A percentile compares a stretch with the other conserved stretches of the same genome.
phyloP scores from a whole-genome alignment of 1,140 invertebrate genomes.

The Triops longicaudatus region DNA sequence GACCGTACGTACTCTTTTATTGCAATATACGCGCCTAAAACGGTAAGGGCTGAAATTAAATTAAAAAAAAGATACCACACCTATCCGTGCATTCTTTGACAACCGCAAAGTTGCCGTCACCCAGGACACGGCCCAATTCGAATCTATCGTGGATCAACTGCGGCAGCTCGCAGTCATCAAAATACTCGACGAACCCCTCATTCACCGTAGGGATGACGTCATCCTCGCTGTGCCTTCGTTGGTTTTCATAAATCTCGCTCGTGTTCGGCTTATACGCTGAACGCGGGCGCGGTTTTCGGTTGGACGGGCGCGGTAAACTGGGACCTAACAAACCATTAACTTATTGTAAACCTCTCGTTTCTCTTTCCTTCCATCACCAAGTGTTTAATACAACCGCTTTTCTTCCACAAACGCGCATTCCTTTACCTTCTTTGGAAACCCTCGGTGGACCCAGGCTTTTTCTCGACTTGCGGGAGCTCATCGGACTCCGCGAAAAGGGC shows the following conservation, averaged over 20 bases:
- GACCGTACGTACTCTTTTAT: too few relatives aligned
- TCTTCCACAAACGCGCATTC: background rate
- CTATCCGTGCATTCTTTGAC: conserved; percentile 71
- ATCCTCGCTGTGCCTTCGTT: conserved; percentile 1
- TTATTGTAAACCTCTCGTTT: background rate
- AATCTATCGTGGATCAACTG: conserved; percentile 34
- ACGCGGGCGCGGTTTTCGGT: background rate
- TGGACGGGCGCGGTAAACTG: background rate
- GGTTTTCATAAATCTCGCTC: background rate
- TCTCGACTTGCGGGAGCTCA: background rate
- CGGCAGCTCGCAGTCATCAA: background rate
- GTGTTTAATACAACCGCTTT: background rate
- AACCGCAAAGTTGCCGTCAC: conserved; percentile 91
- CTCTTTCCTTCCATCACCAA: background rate
- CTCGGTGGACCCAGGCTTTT: background rate
- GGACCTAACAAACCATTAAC: background rate
- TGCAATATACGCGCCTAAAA: too few relatives aligned
- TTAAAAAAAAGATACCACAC: too few relatives aligned
- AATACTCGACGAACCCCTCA: background rate
- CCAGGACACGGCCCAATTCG: conserved; percentile 53
- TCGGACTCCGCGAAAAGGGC: background rate
- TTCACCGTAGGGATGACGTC: background rate
- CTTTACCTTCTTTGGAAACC: background rate
- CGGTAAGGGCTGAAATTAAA: too few relatives aligned
- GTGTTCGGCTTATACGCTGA: background rate